phyloP scores from a whole-genome alignment of 2,113 vertebrate genomes.

The Machaerirhynchus nigripectus region DNA sequence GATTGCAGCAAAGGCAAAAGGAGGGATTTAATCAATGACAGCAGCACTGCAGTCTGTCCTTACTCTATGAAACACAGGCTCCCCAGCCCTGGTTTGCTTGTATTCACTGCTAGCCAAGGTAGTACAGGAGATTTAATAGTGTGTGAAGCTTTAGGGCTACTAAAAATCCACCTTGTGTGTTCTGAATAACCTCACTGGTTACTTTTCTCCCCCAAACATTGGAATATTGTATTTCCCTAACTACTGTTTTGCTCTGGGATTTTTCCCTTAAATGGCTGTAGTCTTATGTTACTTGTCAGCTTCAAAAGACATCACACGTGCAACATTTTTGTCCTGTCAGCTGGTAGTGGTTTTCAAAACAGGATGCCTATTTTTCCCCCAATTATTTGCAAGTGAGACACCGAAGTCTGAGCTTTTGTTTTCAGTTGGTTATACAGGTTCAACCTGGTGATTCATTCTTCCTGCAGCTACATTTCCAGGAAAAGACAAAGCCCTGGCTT shows the following conservation, averaged over 20 bases:
- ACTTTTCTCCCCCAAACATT: neutral
- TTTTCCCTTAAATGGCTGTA: slow-evolving; percentile 39
- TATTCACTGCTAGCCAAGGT: neutral
- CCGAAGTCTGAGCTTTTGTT: slow-evolving; percentile 55
- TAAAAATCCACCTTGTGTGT: neutral
- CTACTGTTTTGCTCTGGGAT: neutral
- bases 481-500: slow-evolving; percentile 52
- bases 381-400: slow-evolving; percentile 42
- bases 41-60: neutral
- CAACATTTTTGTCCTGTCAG: slow-evolving; percentile 44
- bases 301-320: neutral
- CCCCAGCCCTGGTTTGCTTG: neutral
- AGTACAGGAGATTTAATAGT: neutral
- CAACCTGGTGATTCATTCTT: slow-evolving; percentile 58
- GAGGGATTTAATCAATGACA: slow-evolving; percentile 23
- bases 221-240: neutral
- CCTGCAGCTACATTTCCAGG: slow-evolving; percentile 55
- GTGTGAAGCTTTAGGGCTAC: neutral
- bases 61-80: neutral
- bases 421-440: slow-evolving; percentile 33
- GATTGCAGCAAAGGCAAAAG: slow-evolving; percentile 24
- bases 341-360: slow-evolving; percentile 49
- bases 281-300: neutral
- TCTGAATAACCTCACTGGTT: neutral
- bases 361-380: slow-evolving; percentile 56